A percentile compares a stretch with the other conserved stretches of the same genome.
Evolutionary conservation across 2,888 invertebrate species (phyloP).

Genomic region (Drosophila greeni): DNA sequence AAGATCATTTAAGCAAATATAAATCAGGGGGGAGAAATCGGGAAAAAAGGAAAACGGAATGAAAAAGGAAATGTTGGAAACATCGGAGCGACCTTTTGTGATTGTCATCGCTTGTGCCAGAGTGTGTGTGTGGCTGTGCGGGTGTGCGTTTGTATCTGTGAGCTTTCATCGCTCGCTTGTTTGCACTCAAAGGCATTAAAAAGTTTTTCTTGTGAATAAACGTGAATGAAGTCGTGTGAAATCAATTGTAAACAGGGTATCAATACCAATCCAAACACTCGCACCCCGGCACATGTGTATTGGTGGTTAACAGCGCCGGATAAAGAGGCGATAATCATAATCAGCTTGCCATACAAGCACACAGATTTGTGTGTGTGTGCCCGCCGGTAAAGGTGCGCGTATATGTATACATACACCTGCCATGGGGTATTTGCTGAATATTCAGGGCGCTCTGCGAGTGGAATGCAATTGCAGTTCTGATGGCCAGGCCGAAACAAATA

Average conservation of each 20-base stretch:
- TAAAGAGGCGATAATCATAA: conserved; percentile 59
- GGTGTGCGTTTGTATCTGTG: conserved; percentile 18
- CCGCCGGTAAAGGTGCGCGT: background rate
- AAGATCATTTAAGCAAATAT: conserved; percentile 65
- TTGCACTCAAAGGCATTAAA: conserved; percentile 70
- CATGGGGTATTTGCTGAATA: conserved; percentile 16
- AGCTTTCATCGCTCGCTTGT: conserved; percentile 39
- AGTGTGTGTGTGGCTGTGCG: conserved; percentile 11
- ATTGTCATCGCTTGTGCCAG: conserved; percentile 23
- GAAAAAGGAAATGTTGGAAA: conserved; percentile 42
- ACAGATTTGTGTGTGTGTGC: conserved; percentile 4
- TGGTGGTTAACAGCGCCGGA: conserved; percentile 29
- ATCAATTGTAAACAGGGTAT: conserved; percentile 72
- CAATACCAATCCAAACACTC: conserved; percentile 53
- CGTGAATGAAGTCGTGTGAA: conserved; percentile 72
- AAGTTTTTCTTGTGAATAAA: conserved; percentile 65
- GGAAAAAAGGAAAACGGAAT: conserved; percentile 26
- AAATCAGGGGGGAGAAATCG: conserved; percentile 20
- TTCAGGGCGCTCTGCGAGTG: conserved; percentile 2
- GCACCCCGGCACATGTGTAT: conserved; percentile 23
- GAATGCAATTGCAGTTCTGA: conserved; percentile 53
- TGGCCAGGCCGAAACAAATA: conserved; percentile 44
- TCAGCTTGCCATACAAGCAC: conserved; percentile 40
- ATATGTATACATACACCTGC: conserved; percentile 38
- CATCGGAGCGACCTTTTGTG: conserved; percentile 34